Percentiles rank a stretch among this genome's conserved stretches.
These are phyloP conservation scores for Bos taurus DNA, from an alignment of 2,113 vertebrate genomes.

Conservation along the genomic window DNA sequence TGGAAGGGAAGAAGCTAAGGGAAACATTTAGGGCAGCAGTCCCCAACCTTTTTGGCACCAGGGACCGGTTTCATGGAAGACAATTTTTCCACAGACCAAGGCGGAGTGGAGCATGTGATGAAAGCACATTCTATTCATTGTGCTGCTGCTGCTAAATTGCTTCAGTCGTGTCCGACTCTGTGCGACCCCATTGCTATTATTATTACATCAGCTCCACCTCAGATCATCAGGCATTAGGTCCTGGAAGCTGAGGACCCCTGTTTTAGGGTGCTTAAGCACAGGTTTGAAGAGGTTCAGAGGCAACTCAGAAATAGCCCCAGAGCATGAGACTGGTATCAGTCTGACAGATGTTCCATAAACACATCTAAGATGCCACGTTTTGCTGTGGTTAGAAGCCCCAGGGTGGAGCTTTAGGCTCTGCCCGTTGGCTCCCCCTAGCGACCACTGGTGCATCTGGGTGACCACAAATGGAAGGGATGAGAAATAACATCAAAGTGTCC, in stretches of 20 bases:
- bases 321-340: conserved; percentile 13
- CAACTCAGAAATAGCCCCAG: not conserved
- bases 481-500: not conserved
- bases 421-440: conserved; percentile 56
- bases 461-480: conserved; percentile 15
- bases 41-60: not conserved
- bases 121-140: not conserved
- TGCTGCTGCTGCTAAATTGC: too few species aligned
- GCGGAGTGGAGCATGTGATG: not conserved
- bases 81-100: not conserved
- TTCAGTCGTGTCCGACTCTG: too few species aligned
- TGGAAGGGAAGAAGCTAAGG: not conserved
- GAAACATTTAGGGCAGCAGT: not conserved
- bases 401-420: conserved; percentile 61
- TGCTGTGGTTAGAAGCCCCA: not conserved
- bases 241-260: not conserved
- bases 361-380: conserved; percentile 74
- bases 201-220: not conserved
- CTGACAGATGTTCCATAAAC: conserved; percentile 50
- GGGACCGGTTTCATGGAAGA: not conserved
- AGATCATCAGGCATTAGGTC: not conserved
- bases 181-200: not conserved
- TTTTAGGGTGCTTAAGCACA: not conserved
- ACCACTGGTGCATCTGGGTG: not conserved
- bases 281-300: not conserved